Base-by-base conservation (phyloP, 2,113 vertebrate genomes). In the Alaudala cheleensis region DNA sequence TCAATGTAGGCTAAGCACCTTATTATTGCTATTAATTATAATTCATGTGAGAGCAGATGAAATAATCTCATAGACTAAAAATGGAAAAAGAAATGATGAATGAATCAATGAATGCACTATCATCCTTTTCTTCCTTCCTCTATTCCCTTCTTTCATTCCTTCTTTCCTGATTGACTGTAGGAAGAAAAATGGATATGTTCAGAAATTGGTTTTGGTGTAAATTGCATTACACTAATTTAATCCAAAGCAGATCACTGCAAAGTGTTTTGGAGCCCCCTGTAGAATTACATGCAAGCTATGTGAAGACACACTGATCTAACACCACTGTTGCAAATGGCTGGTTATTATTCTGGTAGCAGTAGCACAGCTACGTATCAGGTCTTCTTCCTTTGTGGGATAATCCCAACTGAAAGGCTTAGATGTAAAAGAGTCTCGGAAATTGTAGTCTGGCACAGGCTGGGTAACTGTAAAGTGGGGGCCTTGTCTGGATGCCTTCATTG, bases 221-320 rank as follows among this genome's bases (percentile, higher is more conserved):
- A 96, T 93, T 66, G 3, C 64, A 73, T 91, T 90, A 77, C 34
- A 60, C 15, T 95, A 70, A 90, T 92, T 67, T 76, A 81, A 67
- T 92, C 28, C 47, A 61, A 81, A 94, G 29, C 45, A 88, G 71
- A 87, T 64, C 51, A n/a, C 58, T 83, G 39, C 40, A 58, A 79
- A 91, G 94, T 83, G 79, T 95, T 96, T 91, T 95, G 94, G 93
- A 97, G 93, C 90, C 93, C 81, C 39, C 90, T 93, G 47, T 82
- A 86, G 90, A 65, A 67, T 58, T 57, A 8, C n/a, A 34, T 54
- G 45, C 44, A 53, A 69, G n/a, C 54, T 73, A 11, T 87, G 13
- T 62, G 57, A 85, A 81, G 70, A 6, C 29, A n/a, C 25, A 39
- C 16, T 31, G 31, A 47, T 86, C 86, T 54, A 82, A 31, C 54